Evolutionary conservation across 2,113 vertebrate genomes (phyloP).

Genomic region (Bubo bubo): DNA sequence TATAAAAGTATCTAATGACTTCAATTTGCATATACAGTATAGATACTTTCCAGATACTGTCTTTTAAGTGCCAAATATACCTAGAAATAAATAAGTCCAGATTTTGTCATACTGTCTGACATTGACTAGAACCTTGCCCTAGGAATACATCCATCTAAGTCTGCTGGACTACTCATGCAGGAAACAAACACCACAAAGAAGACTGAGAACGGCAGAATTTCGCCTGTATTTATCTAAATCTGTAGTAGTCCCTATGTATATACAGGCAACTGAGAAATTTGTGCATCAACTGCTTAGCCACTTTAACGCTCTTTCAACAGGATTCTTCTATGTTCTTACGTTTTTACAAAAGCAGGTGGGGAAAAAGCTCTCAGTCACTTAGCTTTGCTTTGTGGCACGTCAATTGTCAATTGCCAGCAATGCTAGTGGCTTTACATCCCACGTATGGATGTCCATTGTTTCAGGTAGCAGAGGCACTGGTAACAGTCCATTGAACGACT

Average conservation of each 20-base stretch:
- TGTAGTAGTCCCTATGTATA: background rate
- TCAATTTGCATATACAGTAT: background rate
- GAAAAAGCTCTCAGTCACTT: background rate
- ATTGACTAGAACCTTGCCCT: background rate
- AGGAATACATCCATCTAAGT: background rate
- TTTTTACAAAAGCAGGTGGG: background rate
- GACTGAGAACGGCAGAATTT: background rate
- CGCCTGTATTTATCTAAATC: background rate
- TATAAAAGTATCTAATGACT: background rate
- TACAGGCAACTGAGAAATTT: background rate
- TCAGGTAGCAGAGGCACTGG: background rate
- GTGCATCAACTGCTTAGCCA: background rate
- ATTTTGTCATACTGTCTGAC: background rate
- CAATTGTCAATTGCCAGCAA: background rate
- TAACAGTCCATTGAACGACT: background rate
- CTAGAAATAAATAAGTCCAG: background rate
- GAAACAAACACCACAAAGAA: background rate
- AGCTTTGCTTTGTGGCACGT: background rate
- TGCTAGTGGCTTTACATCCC: background rate
- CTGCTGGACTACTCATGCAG: background rate
- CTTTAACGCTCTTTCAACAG: background rate
- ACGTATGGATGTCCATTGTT: background rate
- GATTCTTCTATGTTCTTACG: background rate
- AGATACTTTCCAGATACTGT: background rate
- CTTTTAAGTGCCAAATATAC: background rate